phyloP scores from a whole-genome alignment of 2,888 invertebrate species.

The Hesperia comma region DNA sequence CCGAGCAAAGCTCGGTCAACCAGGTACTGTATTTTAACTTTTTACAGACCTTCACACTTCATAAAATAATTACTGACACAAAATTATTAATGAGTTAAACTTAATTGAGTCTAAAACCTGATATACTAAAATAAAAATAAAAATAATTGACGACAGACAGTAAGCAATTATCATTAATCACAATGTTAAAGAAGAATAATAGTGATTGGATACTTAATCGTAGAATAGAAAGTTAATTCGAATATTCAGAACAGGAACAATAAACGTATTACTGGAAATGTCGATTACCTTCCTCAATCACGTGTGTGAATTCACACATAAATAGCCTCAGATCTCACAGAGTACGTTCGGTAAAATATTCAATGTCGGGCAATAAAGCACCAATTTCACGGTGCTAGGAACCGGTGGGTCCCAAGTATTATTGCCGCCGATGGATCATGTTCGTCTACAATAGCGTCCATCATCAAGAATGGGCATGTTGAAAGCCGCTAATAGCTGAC shows the following conservation, averaged over 20 bases:
- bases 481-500: slow-evolving; percentile 58
- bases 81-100: too few relatives aligned
- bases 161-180: not conserved
- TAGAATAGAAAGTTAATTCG: slow-evolving; percentile 1
- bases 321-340: slow-evolving; percentile 20
- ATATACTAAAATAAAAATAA: too few relatives aligned
- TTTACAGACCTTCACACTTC: too few relatives aligned
- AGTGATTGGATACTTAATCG: not conserved
- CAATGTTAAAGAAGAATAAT: slow-evolving; percentile 1
- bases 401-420: slow-evolving; percentile 29
- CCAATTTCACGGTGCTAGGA: slow-evolving; percentile 33
- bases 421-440: slow-evolving; percentile 40
- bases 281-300: slow-evolving; percentile 25
- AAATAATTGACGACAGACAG: not conserved
- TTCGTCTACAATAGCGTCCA: slow-evolving; percentile 63
- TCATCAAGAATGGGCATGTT: slow-evolving; percentile 64
- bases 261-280: slow-evolving; percentile 7
- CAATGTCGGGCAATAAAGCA: slow-evolving; percentile 35
- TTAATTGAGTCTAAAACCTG: too few relatives aligned
- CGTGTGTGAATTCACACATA: slow-evolving; percentile 31
- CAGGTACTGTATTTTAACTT: too few relatives aligned
- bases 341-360: slow-evolving; percentile 27
- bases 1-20: too few relatives aligned
- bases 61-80: too few relatives aligned
- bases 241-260: not conserved